phyloP scores from a whole-genome alignment of 2,113 vertebrate genomes.

The Saguinus midas region DNA sequence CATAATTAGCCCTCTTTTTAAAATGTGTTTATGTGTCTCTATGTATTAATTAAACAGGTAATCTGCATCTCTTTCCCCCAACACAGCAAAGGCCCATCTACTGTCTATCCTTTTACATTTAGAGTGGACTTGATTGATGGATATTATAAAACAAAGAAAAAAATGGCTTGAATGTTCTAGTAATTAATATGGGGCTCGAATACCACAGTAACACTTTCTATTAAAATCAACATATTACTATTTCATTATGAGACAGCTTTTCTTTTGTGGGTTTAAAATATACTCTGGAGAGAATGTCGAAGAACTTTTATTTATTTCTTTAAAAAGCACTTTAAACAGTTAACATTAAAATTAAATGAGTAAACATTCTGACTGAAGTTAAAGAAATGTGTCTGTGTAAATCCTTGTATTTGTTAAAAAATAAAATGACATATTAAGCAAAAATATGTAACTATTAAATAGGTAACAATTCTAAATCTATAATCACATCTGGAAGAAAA shows the following conservation, averaged over 20 bases:
- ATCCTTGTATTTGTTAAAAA: background rate
- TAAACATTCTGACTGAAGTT: background rate
- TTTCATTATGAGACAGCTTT: background rate
- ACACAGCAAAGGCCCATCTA: background rate
- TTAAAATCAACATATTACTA: background rate
- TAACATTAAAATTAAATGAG: background rate
- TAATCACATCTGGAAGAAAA: background rate
- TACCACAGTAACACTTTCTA: background rate
- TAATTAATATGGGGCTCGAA: background rate
- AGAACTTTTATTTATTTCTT: background rate
- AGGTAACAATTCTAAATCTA: background rate
- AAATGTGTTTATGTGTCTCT: background rate
- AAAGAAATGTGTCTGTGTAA: background rate
- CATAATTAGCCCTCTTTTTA: background rate
- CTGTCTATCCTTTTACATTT: background rate
- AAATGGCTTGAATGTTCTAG: background rate
- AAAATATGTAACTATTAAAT: background rate
- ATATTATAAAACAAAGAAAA: background rate
- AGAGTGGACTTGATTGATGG: background rate
- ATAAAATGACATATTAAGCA: background rate
- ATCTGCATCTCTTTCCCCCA: background rate
- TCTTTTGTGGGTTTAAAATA: background rate
- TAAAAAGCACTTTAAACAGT: background rate
- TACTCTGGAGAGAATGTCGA: background rate
- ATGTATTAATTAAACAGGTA: background rate